Evolutionary conservation across 2,113 vertebrate genomes (phyloP).

Genomic region (Poecile atricapillus): DNA sequence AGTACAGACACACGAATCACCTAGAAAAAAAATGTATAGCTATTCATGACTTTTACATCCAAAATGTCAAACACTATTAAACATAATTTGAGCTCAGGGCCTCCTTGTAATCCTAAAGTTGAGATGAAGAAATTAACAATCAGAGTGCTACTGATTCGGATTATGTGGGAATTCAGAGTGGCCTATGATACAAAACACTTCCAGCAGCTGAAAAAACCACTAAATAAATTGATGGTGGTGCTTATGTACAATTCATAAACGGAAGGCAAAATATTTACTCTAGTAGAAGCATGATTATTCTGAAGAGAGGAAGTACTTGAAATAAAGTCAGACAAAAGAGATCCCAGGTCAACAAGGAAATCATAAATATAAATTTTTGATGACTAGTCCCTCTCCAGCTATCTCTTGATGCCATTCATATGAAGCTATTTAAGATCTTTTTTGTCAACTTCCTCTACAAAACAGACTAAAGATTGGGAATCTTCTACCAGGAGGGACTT

Average conservation of each 20-base stretch:
- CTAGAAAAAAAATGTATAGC: slow-evolving; percentile 20
- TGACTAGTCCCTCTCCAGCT: neutral
- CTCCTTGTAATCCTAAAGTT: neutral
- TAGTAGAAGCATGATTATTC: neutral
- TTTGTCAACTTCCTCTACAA: neutral
- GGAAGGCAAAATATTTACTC: neutral
- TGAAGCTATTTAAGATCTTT: neutral
- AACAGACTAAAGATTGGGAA: neutral
- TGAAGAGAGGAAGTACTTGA: neutral
- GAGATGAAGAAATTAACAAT: slow-evolving; percentile 34
- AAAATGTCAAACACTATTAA: slow-evolving; percentile 47
- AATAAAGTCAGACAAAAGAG: neutral
- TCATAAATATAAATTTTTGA: neutral
- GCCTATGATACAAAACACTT: neutral
- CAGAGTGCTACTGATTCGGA: neutral
- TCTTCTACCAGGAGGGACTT: neutral
- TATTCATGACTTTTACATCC: slow-evolving; percentile 15
- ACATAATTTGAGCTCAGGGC: neutral
- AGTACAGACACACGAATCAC: slow-evolving; percentile 19
- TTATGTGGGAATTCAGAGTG: neutral
- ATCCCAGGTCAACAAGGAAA: neutral
- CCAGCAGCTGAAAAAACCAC: neutral
- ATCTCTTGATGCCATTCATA: neutral
- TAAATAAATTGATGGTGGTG: neutral
- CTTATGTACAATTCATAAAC: neutral